Percentiles rank a stretch among this genome's conserved stretches.
These are phyloP conservation scores for Pogona vitticeps DNA, from an alignment of 2,113 vertebrate genomes.

Conservation along the genomic window DNA sequence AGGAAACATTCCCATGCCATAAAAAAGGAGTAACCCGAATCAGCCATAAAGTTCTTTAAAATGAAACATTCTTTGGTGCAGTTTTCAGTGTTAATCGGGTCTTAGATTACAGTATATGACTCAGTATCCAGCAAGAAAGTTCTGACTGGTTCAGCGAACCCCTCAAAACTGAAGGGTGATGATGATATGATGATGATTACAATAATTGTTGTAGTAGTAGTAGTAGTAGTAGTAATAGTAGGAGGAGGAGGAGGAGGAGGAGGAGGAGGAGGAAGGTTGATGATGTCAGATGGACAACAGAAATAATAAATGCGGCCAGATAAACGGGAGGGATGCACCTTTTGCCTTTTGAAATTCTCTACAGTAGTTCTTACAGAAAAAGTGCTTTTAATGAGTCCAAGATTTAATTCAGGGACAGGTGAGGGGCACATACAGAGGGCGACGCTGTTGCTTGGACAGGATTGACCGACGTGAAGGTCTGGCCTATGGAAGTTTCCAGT, in stretches of 20 bases:
- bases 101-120: neutral
- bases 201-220: neutral
- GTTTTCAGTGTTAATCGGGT: neutral
- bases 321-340: neutral
- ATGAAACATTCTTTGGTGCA: constrained; percentile 3
- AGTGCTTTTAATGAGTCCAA: neutral
- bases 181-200: no score
- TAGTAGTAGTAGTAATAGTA: neutral
- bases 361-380: neutral
- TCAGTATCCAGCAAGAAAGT: neutral
- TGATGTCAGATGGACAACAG: neutral
- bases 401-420: neutral
- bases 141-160: neutral
- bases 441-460: constrained; percentile 34
- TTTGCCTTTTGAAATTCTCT: neutral
- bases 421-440: neutral
- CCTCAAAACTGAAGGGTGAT: no score
- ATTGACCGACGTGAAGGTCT: constrained; percentile 32
- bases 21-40: neutral
- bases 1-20: neutral
- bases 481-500: constrained; percentile 22
- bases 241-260: neutral
- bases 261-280: neutral
- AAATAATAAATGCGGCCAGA: constrained; percentile 10
- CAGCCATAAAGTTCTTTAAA: constrained; percentile 2